Percentiles rank a stretch among this genome's conserved stretches.
phyloP scores from a whole-genome alignment of 2,113 vertebrate species.

The Falco punctatus region DNA sequence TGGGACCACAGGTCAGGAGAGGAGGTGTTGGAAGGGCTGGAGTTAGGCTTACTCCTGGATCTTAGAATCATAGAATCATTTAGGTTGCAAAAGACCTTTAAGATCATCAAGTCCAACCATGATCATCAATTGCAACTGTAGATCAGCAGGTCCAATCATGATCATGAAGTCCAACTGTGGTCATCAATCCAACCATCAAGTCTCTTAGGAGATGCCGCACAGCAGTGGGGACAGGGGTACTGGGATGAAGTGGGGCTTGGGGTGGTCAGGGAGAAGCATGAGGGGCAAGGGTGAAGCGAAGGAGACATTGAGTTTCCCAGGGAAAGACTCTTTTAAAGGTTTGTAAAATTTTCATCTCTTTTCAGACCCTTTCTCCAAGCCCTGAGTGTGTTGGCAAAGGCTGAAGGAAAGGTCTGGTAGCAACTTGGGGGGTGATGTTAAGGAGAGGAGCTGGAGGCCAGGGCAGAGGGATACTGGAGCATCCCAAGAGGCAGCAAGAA shows the following conservation, averaged over 20 bases:
- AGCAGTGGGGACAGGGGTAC: no score
- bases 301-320: background rate
- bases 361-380: background rate
- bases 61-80: no score
- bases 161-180: no score
- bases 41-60: background rate
- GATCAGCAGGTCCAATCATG: no score
- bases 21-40: background rate
- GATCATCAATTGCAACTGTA: no score
- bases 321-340: background rate
- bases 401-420: no score
- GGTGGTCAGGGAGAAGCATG: background rate
- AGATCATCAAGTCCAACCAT: no score
- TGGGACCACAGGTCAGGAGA: background rate
- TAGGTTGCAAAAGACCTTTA: no score
- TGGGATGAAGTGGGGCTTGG: background rate
- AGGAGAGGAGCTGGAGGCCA: background rate
- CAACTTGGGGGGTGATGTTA: background rate
- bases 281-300: background rate
- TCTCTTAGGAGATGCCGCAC: background rate
- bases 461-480: background rate
- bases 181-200: no score
- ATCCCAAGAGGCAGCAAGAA: no score
- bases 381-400: no score
- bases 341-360: background rate